These are phyloP conservation scores for Atlantisia rogersi DNA, from an alignment of 2,113 vertebrate species.

Conservation along the genomic window DNA sequence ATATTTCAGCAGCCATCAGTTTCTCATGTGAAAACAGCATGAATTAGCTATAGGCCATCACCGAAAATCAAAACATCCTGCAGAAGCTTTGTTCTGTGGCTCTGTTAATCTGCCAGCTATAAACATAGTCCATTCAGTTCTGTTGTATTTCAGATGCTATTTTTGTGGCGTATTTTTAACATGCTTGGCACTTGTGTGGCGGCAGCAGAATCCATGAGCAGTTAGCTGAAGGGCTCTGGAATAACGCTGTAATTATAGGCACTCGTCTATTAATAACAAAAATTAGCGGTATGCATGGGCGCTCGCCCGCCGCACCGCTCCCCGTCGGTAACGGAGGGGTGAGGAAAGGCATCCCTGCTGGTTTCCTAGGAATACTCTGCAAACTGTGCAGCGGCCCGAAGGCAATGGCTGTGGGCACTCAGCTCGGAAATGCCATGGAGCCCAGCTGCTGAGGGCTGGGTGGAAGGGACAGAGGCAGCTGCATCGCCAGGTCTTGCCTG, in stretches of 20 bases:
- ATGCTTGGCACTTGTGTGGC: background rate
- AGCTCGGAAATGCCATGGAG: background rate
- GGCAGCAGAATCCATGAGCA: background rate
- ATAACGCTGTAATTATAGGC: conserved; percentile 24
- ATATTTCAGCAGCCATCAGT: conserved; percentile 45
- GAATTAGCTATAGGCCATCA: conserved; percentile 56
- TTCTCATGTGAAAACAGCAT: conserved; percentile 54
- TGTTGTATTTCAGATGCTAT: conserved; percentile 13
- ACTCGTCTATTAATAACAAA: conserved; percentile 26
- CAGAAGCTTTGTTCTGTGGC: conserved; percentile 41
- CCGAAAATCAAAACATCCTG: conserved; percentile 51
- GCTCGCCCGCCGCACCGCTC: background rate
- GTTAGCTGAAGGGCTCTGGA: background rate
- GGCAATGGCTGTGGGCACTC: background rate
- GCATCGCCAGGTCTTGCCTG: background rate
- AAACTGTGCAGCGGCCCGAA: background rate
- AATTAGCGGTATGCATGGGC: background rate
- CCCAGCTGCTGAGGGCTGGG: background rate
- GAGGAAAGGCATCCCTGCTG: background rate
- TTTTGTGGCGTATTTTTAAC: conserved; percentile 39
- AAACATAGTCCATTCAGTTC: conserved; percentile 37
- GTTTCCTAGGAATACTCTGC: background rate
- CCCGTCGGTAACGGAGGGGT: background rate
- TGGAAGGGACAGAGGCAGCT: background rate
- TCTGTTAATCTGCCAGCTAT: conserved; percentile 59